Conservation (phyloP, 2,888 invertebrate species). For the Parthenolecanium corni region DNA sequence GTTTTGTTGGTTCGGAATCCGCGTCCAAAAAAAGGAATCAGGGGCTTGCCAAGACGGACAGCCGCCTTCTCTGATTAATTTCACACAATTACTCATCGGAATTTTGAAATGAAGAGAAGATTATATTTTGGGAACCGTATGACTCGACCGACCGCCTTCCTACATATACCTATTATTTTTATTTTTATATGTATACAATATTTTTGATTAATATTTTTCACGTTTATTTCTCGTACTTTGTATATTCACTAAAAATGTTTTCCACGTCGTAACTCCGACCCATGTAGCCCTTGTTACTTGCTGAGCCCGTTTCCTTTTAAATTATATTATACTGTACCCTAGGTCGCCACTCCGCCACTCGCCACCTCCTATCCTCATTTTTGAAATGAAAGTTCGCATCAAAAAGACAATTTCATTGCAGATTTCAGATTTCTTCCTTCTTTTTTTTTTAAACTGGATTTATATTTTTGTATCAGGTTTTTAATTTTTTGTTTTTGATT, state of each 20-base stretch:
- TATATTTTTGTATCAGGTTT: too few species aligned
- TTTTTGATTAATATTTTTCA: conserved; percentile 10
- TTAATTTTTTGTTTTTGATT: too few species aligned
- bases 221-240: background rate
- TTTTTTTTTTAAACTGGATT: too few species aligned
- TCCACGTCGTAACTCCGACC: too few species aligned
- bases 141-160: conserved; percentile 9
- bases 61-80: conserved; percentile 22
- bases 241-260: background rate
- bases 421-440: too few species aligned
- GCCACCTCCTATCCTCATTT: too few species aligned
- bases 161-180: conserved; percentile 15
- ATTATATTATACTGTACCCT: too few species aligned
- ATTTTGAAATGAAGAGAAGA: conserved; percentile 22
- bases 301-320: too few species aligned
- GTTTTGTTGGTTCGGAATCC: conserved; percentile 21
- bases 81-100: conserved; percentile 22
- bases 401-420: too few species aligned
- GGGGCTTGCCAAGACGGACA: conserved; percentile 24
- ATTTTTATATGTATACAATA: conserved; percentile 12
- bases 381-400: too few species aligned
- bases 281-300: too few species aligned
- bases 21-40: conserved; percentile 20
- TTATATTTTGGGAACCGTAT: conserved; percentile 22
- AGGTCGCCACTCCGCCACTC: too few species aligned